phyloP scores from a whole-genome alignment of 1,140 invertebrate species.

The Odontomachus brunneus region DNA sequence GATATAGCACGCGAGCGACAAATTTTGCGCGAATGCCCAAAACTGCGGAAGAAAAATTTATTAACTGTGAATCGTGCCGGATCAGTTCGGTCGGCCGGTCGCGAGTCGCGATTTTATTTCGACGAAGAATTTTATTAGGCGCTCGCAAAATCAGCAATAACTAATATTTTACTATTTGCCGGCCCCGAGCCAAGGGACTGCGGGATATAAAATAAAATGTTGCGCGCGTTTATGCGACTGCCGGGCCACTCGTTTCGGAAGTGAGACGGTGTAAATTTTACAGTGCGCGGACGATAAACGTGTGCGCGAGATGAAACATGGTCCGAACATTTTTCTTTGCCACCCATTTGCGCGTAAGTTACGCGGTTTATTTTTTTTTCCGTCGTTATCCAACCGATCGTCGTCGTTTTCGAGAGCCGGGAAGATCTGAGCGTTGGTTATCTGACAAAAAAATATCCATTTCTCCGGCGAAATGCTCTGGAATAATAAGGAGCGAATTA shows the following conservation, averaged over 20 bases:
- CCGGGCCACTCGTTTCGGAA: constrained; percentile 74
- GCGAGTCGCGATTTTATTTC: constrained; percentile 71
- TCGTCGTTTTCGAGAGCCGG: constrained; percentile 60
- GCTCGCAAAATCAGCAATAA: constrained; percentile 77
- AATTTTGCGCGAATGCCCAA: constrained; percentile 70
- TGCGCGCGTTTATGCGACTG: constrained; percentile 76
- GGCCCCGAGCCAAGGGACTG: constrained; percentile 37
- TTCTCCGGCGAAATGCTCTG: background rate
- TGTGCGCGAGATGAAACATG: constrained; percentile 75
- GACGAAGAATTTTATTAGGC: constrained; percentile 77
- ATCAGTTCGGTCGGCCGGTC: constrained; percentile 11
- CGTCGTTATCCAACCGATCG: constrained; percentile 70
- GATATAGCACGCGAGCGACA: constrained; percentile 72
- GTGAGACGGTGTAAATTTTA: constrained; percentile 79
- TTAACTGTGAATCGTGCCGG: constrained; percentile 78
- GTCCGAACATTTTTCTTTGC: constrained; percentile 74
- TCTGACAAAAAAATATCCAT: constrained; percentile 2
- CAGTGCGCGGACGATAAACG: constrained; percentile 75
- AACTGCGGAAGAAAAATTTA: constrained; percentile 77
- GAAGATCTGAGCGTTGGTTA: constrained; percentile 42
- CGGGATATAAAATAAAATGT: constrained; percentile 75
- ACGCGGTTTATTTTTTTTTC: constrained; percentile 61
- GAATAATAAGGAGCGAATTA: background rate
- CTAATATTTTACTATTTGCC: constrained; percentile 77
- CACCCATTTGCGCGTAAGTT: constrained; percentile 74